These are phyloP conservation scores for Drosophila niveifrons DNA, from an alignment of 2,888 invertebrate genomes.

Conservation along the genomic window DNA sequence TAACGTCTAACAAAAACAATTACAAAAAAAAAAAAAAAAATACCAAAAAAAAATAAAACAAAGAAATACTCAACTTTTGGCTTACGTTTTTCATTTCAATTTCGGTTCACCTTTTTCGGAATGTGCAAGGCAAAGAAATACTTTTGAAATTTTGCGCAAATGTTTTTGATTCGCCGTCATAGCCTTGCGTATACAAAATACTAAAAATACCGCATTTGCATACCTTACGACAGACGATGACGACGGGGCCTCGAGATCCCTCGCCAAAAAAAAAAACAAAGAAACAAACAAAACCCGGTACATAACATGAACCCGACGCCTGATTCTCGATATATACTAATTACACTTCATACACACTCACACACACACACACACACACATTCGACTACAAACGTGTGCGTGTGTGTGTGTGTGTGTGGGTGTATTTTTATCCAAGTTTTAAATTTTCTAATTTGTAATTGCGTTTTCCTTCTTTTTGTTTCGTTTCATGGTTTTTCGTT, in stretches of 20 bases:
- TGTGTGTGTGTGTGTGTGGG: constrained; percentile 19
- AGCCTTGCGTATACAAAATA: constrained; percentile 57
- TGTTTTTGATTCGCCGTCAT: constrained; percentile 15
- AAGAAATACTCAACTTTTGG: constrained; percentile 48
- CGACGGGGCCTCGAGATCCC: constrained; percentile 29
- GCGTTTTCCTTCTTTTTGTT: constrained; percentile 80
- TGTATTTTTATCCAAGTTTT: constrained; percentile 50
- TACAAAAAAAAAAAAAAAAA: constrained; percentile 36
- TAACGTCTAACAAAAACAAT: constrained; percentile 77
- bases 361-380: constrained; percentile 9
- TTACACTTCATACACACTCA: constrained; percentile 12
- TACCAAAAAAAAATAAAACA: constrained; percentile 29
- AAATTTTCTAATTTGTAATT: constrained; percentile 72
- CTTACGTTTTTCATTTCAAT: constrained; percentile 52
- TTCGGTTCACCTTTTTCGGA: constrained; percentile 60
- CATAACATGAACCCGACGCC: constrained; percentile 65
- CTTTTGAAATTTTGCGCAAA: constrained; percentile 14
- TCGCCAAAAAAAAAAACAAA: constrained; percentile 15
- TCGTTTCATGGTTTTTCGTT: constrained; percentile 84
- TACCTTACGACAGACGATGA: constrained; percentile 62
- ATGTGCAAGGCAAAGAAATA: constrained; percentile 46
- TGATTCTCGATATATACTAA: constrained; percentile 26
- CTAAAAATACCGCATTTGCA: constrained; percentile 54
- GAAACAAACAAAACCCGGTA: constrained; percentile 52
- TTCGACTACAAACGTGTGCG: constrained; percentile 11